Conservation (phyloP, 2,113 vertebrate genomes). For the Paramormyrops kingsleyae region DNA sequence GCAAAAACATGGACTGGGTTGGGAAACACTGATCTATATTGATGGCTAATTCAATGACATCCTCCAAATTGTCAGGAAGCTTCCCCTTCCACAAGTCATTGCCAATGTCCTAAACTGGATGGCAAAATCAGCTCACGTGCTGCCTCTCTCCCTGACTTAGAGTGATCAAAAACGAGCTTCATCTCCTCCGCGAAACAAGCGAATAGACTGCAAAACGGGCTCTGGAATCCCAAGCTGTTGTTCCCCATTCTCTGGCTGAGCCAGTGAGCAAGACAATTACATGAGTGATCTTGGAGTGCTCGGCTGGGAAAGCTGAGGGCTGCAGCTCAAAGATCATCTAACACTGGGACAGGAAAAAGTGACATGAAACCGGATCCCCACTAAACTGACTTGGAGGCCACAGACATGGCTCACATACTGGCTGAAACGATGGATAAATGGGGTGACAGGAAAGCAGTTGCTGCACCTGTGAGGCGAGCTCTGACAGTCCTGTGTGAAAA, state of each 20-base stretch:
- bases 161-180: neutral
- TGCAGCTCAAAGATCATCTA: neutral
- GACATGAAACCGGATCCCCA: neutral
- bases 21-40: too few relatives aligned
- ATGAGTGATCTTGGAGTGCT: neutral
- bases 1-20: neutral
- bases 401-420: neutral
- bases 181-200: neutral
- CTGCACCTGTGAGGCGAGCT: neutral
- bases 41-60: neutral
- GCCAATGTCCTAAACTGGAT: neutral
- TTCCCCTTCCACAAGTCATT: neutral
- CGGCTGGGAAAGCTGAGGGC: neutral
- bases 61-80: neutral
- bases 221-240: neutral
- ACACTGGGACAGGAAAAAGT: neutral
- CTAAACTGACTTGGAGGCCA: neutral
- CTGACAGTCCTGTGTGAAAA: neutral
- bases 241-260: neutral
- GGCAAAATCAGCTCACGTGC: neutral
- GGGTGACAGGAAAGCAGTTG: neutral
- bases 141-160: neutral
- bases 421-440: neutral
- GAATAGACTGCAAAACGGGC: neutral
- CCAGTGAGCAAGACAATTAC: neutral